phyloP scores from a whole-genome alignment of 2,113 vertebrate genomes.

The Triplophysa tibetana region DNA sequence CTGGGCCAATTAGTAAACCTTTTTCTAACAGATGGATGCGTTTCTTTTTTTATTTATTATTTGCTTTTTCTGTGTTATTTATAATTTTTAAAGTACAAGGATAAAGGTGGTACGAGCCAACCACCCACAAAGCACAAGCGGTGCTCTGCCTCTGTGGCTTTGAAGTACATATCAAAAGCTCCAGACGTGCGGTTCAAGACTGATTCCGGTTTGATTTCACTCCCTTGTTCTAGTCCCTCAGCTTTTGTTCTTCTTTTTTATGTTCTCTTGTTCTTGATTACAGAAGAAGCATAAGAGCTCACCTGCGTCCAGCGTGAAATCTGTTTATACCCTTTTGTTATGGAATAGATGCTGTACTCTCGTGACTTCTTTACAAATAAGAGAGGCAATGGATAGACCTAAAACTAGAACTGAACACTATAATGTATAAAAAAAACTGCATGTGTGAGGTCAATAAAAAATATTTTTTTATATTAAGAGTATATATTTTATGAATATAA shows the following conservation, averaged over 20 bases:
- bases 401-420: too few species aligned
- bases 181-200: slow-evolving; percentile 62
- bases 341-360: too few species aligned
- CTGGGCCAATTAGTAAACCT: slow-evolving; percentile 49
- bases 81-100: slow-evolving; percentile 46
- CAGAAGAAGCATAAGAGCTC: slow-evolving; percentile 24
- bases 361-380: too few species aligned
- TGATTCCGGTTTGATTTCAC: slow-evolving; percentile 58
- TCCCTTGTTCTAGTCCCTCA: slow-evolving; percentile 22
- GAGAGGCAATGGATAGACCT: too few species aligned
- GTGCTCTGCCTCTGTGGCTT: slow-evolving; percentile 60
- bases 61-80: neutral
- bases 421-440: too few species aligned
- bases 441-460: too few species aligned
- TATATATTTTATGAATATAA: too few species aligned
- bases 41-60: slow-evolving; percentile 45
- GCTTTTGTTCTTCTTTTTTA: slow-evolving; percentile 27
- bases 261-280: slow-evolving; percentile 22
- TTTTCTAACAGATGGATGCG: slow-evolving; percentile 59
- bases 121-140: slow-evolving; percentile 65
- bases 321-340: slow-evolving; percentile 25
- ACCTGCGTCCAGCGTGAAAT: neutral
- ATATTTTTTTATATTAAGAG: too few species aligned
- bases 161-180: slow-evolving; percentile 67
- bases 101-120: slow-evolving; percentile 60